Evolutionary conservation across 2,113 vertebrate genomes (phyloP).

Genomic region (Urocitellus parryii): DNA sequence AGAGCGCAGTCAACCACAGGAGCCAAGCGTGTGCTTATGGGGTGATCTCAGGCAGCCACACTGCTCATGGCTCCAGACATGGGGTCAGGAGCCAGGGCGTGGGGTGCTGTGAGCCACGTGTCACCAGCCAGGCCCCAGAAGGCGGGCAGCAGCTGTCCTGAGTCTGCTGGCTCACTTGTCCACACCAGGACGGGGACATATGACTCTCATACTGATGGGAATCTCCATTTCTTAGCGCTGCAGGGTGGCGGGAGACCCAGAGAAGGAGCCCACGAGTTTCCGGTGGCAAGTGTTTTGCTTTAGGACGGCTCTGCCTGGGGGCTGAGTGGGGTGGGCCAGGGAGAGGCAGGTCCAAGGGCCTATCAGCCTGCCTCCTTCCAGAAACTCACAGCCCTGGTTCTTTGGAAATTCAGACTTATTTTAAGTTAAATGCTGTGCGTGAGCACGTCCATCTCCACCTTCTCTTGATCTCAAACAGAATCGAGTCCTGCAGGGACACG

Average conservation of each 20-base stretch:
- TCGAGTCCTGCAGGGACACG: not conserved
- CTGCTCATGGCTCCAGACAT: fast-evolving
- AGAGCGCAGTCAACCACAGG: not conserved
- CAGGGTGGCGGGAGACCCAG: fast-evolving
- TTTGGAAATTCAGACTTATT: not conserved
- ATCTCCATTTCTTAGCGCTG: no score
- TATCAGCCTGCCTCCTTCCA: not conserved
- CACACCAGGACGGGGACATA: fast-evolving
- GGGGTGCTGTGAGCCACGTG: not conserved
- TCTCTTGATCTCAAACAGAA: not conserved
- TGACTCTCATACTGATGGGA: fast-evolving
- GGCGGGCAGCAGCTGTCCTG: fast-evolving
- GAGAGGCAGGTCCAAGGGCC: not conserved
- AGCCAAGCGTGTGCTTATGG: fast-evolving
- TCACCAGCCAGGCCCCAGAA: no score
- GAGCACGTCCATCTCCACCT: not conserved
- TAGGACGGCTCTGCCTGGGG: fast-evolving
- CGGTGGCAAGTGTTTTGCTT: no score
- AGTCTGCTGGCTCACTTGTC: fast-evolving
- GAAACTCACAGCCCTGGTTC: not conserved
- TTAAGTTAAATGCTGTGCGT: not conserved
- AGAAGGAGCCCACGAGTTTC: no score
- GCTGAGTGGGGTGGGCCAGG: not conserved
- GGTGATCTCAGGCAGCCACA: no score
- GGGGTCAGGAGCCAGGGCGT: fast-evolving